Conservation (phyloP, 2,113 vertebrate genomes). For the Corvus hawaiiensis region DNA sequence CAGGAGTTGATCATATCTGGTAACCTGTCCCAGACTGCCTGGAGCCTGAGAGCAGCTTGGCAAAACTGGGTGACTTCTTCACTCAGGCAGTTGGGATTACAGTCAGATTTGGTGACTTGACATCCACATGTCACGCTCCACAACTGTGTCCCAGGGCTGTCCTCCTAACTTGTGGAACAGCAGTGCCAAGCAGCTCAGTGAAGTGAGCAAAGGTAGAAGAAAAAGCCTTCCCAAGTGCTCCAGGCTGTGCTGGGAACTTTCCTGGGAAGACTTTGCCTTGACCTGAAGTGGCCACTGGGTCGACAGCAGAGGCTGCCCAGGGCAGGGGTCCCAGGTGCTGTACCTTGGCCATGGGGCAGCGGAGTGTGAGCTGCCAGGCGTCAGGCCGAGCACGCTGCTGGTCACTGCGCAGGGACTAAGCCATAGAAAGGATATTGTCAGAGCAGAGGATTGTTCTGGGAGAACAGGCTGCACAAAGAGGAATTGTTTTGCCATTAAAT, state of each 20-base stretch:
- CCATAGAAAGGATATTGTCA: conserved; percentile 57
- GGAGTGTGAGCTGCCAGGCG: background rate
- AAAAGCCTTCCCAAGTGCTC: background rate
- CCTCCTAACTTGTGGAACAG: background rate
- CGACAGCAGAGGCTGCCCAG: background rate
- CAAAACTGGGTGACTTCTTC: background rate
- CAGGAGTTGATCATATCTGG: background rate
- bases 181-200: rapidly evolving
- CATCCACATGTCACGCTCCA: rapidly evolving
- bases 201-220: background rate
- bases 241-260: background rate
- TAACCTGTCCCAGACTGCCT: background rate
- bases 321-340: background rate
- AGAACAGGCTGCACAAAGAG: conserved; percentile 39
- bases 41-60: background rate
- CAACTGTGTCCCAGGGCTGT: background rate
- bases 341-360: rapidly evolving
- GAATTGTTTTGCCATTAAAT: conserved; percentile 45
- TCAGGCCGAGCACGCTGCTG: background rate
- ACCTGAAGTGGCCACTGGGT: background rate
- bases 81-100: background rate
- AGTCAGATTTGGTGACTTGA: background rate
- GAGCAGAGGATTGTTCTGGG: conserved; percentile 53
- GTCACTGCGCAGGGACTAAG: background rate
- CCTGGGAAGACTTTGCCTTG: background rate